phyloP scores from a whole-genome alignment of 37 sponge, comb jelly and placozoan genomes.

The Beroe forskalii region DNA sequence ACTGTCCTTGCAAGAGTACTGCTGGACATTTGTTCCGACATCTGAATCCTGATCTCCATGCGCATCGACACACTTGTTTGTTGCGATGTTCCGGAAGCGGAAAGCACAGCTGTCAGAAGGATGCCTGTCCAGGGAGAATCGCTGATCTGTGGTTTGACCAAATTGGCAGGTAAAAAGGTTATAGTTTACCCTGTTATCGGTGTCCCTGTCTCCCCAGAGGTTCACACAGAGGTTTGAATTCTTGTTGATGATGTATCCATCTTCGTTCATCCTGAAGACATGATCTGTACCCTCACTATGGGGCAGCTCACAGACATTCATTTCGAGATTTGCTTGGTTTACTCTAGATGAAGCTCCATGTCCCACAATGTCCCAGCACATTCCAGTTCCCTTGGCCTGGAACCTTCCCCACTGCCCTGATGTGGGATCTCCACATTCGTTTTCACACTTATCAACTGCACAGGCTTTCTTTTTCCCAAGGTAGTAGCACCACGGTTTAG shows the following conservation, averaged over 20 bases:
- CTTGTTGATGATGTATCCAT: constrained; percentile 45
- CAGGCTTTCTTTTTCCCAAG: constrained; percentile 10
- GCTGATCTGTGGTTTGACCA: constrained; percentile 21
- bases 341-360: too few species aligned
- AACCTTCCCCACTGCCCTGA: constrained; percentile 49
- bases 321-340: not conserved
- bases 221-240: constrained; percentile 6
- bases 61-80: constrained; percentile 23
- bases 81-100: constrained; percentile 23
- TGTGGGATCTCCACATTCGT: constrained; percentile 12
- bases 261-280: constrained; percentile 41
- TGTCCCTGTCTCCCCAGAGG: not conserved
- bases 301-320: constrained; percentile 8
- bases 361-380: constrained; percentile 24
- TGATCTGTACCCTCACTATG: not conserved
- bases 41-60: not conserved
- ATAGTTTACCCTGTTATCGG: not conserved
- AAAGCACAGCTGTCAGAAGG: constrained; percentile 44
- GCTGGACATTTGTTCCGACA: not conserved
- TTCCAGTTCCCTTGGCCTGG: constrained; percentile 1
- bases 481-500: constrained; percentile 13
- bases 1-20: not conserved
- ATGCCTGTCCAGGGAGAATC: not conserved
- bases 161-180: constrained; percentile 37
- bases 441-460: constrained; percentile 39